Percentiles rank a stretch among this genome's conserved stretches.
Evolutionary conservation across 1,140 invertebrate species (phyloP).

Genomic region (Globodera rostochiensis): DNA sequence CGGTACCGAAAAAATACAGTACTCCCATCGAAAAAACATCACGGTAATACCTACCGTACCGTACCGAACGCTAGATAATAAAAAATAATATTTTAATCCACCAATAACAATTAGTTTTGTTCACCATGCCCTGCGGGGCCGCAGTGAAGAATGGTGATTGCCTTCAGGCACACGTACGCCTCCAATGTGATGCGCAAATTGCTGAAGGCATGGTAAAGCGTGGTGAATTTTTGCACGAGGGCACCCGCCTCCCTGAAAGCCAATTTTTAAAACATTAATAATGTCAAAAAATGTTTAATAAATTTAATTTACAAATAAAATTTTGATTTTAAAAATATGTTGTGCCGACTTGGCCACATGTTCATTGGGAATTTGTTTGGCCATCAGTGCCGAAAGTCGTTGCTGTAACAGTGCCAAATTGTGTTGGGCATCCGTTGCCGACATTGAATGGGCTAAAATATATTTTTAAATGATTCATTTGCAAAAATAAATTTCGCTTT

Average conservation of each 20-base stretch:
- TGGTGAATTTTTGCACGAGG: constrained; percentile 66
- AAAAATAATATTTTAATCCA: no score
- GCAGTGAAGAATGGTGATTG: constrained; percentile 65
- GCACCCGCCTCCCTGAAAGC: constrained; percentile 65
- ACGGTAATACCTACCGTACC: no score
- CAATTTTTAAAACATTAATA: no score
- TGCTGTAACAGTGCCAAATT: constrained; percentile 58
- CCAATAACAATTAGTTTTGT: not conserved
- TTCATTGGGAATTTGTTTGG: constrained; percentile 62
- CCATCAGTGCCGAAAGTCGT: constrained; percentile 58
- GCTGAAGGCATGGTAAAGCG: constrained; percentile 59
- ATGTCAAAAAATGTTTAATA: no score
- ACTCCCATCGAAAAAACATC: no score
- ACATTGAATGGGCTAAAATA: constrained; percentile 38
- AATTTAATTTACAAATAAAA: not conserved
- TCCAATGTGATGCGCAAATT: constrained; percentile 59
- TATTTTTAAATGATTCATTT: not conserved
- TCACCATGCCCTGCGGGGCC: constrained; percentile 37
- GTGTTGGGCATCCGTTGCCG: constrained; percentile 45
- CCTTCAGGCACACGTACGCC: constrained; percentile 67
- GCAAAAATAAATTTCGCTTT: no score
- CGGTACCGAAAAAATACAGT: no score
- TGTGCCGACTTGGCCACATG: constrained; percentile 46
- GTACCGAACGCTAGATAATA: no score
- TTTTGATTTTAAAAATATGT: no score